These are phyloP conservation scores for Parus major DNA, from an alignment of 2,113 vertebrate genomes.

Conservation along the genomic window DNA sequence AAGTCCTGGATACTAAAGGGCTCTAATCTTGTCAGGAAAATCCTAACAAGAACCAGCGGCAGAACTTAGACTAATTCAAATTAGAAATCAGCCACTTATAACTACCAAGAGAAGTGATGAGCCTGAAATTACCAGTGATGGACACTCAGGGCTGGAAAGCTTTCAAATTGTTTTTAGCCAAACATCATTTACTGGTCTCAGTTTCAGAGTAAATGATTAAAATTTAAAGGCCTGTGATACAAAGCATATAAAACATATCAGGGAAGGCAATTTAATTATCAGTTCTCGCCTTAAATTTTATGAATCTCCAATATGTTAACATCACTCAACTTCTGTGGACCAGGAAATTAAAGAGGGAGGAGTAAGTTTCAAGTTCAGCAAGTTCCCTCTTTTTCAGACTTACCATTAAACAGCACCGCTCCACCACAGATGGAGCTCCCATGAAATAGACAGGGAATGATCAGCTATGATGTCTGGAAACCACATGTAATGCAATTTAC, in stretches of 20 bases:
- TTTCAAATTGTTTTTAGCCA: conserved; percentile 50
- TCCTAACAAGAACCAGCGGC: conserved; percentile 57
- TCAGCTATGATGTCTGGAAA: rapidly evolving
- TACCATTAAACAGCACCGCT: not conserved
- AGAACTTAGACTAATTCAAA: conserved; percentile 43
- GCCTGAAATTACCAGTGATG: conserved; percentile 27
- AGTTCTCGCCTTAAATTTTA: conserved; percentile 49
- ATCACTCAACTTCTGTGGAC: not conserved
- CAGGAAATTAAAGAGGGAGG: conserved; percentile 18
- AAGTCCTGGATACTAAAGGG: conserved; percentile 48
- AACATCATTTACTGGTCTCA: conserved; percentile 43
- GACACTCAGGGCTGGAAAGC: conserved; percentile 32
- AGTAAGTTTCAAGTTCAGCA: not conserved
- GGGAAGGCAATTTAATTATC: conserved; percentile 30
- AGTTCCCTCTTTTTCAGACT: not conserved
- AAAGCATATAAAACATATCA: conserved; percentile 41
- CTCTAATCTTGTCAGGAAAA: conserved; percentile 65
- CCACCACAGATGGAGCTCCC: not conserved
- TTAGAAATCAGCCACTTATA: conserved; percentile 28
- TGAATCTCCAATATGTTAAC: conserved; percentile 45
- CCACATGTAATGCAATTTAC: not conserved
- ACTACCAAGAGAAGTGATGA: conserved; percentile 12
- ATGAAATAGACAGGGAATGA: not conserved
- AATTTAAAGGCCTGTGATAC: conserved; percentile 41
- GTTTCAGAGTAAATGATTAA: conserved; percentile 44